A percentile compares a stretch with the other conserved stretches of the same genome.
These are phyloP conservation scores for Dioctria linearis DNA, from an alignment of 2,888 invertebrate genomes.

Conservation along the genomic window DNA sequence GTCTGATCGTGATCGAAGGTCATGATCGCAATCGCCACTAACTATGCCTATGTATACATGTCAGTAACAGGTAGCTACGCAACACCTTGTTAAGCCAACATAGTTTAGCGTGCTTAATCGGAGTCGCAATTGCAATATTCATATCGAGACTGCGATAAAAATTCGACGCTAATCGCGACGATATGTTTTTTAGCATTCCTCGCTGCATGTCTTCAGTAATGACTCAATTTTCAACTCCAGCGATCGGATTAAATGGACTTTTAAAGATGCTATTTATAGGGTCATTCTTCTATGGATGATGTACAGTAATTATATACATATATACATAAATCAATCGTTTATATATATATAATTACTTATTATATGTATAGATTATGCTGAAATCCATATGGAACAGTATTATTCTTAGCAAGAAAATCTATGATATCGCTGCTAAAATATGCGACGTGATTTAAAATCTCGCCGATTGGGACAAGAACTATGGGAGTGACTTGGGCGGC, in stretches of 20 bases:
- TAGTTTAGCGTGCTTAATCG: neutral
- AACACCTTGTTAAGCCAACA: neutral
- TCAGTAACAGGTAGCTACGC: neutral
- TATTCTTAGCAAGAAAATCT: constrained; percentile 22
- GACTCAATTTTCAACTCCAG: constrained; percentile 35
- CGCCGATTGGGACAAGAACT: constrained; percentile 1
- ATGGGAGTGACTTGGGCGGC: constrained; percentile 24
- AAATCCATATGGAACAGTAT: neutral
- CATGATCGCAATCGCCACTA: constrained; percentile 29
- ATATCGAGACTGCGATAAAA: neutral
- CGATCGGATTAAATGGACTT: neutral
- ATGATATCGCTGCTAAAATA: constrained; percentile 30
- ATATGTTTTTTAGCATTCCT: neutral
- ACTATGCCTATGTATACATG: neutral
- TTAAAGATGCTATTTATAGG: neutral
- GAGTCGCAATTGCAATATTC: neutral
- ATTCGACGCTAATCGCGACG: neutral
- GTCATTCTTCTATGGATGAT: neutral
- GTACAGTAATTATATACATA: too few relatives aligned
- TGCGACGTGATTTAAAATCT: constrained; percentile 23
- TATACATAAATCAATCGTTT: too few relatives aligned
- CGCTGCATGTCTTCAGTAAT: constrained; percentile 19
- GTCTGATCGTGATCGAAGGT: constrained; percentile 40
- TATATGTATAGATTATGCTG: neutral
- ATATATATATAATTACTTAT: too few relatives aligned